A percentile compares a stretch with the other conserved stretches of the same genome.
phyloP scores from a whole-genome alignment of 1,140 invertebrate species.

The Anthonomus grandis region DNA sequence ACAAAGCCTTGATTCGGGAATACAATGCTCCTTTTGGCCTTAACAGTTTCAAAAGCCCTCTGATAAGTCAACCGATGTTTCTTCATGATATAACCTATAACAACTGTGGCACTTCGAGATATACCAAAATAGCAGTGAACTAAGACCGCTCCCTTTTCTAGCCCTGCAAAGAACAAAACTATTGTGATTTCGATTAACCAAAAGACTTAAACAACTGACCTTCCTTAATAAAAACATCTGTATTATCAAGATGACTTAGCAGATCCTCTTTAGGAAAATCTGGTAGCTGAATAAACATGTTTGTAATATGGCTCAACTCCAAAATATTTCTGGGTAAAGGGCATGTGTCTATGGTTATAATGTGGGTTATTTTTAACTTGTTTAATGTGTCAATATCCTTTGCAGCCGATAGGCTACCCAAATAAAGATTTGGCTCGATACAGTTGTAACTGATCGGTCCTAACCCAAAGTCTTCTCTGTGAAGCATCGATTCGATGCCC shows the following conservation, averaged over 20 bases:
- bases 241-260: slow-evolving; percentile 71
- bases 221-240: slow-evolving; percentile 68
- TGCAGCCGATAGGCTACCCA: slow-evolving; percentile 77
- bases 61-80: slow-evolving; percentile 68
- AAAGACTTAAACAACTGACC: slow-evolving; percentile 38
- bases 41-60: slow-evolving; percentile 61
- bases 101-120: slow-evolving; percentile 78
- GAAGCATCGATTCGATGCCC: too few relatives aligned
- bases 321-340: slow-evolving; percentile 71
- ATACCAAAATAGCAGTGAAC: slow-evolving; percentile 86
- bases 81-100: slow-evolving; percentile 83
- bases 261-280: slow-evolving; percentile 80
- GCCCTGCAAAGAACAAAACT: slow-evolving; percentile 5
- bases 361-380: slow-evolving; percentile 66
- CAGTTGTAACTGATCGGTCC: slow-evolving; percentile 63
- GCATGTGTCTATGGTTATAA: slow-evolving; percentile 78
- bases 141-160: slow-evolving; percentile 59
- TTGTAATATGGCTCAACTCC: slow-evolving; percentile 61
- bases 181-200: background rate
- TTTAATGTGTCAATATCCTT: slow-evolving; percentile 66
- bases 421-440: slow-evolving; percentile 68
- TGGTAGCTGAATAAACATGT: slow-evolving; percentile 76
- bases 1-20: slow-evolving; percentile 57
- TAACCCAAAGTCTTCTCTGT: too few relatives aligned
- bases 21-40: slow-evolving; percentile 34